Conservation (phyloP, 2,113 vertebrate genomes). For the Melanostigma gelatinosum region DNA sequence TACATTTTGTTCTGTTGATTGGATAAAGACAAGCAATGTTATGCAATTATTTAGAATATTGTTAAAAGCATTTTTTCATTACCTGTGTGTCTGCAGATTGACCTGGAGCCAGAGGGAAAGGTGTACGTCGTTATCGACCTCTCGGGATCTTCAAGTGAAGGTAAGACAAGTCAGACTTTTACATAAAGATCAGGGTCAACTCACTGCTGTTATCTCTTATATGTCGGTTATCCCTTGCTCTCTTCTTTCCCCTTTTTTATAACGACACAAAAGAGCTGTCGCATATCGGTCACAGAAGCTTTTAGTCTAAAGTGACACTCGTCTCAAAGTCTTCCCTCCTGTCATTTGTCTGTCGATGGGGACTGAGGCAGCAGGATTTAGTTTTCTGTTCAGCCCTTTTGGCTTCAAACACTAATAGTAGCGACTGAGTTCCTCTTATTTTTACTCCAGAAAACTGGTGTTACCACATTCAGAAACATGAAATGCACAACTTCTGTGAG, state of each 20-base stretch:
- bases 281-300: not conserved
- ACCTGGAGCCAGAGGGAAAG: conserved; percentile 74
- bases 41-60: too few relatives aligned
- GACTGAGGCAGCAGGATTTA: not conserved
- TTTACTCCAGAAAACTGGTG: not conserved
- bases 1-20: too few relatives aligned
- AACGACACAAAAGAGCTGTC: not conserved
- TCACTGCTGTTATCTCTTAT: not conserved
- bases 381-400: not conserved
- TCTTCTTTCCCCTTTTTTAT: not conserved
- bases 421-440: not conserved
- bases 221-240: too few relatives aligned
- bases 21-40: too few relatives aligned
- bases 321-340: too few relatives aligned
- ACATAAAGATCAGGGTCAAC: not conserved
- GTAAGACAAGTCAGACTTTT: conserved; percentile 32
- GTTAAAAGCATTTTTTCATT: not conserved
- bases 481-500: not conserved
- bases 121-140: conserved; percentile 73
- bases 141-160: conserved; percentile 70
- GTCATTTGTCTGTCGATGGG: not conserved
- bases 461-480: not conserved
- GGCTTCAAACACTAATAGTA: not conserved
- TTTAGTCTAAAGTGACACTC: not conserved
- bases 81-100: conserved; percentile 52